A percentile compares a stretch with the other conserved stretches of the same genome.
Evolutionary conservation across 1,140 invertebrate species (phyloP).

Genomic region (Pararge aegeria): DNA sequence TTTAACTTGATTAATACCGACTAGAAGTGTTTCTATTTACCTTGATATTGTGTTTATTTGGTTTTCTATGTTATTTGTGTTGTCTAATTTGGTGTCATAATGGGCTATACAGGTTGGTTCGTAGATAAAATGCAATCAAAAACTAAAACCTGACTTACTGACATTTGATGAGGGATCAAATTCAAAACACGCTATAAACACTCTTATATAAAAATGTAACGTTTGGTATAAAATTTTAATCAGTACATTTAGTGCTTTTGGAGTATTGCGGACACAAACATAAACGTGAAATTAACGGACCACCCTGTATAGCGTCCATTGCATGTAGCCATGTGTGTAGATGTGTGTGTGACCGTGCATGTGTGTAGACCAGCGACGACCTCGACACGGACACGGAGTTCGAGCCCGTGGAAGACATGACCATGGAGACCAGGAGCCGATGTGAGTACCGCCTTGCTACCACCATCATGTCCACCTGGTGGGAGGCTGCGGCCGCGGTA

Average conservation of each 20-base stretch:
- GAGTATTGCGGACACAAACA: neutral
- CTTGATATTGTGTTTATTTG: neutral
- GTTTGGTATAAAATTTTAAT: too few relatives aligned
- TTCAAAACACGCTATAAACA: too few relatives aligned
- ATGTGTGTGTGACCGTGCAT: constrained; percentile 41
- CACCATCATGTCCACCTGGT: neutral
- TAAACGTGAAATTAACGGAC: neutral
- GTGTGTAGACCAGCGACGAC: constrained; percentile 81
- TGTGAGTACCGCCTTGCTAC: constrained; percentile 80
- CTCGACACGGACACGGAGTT: constrained; percentile 84
- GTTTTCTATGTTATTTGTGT: neutral
- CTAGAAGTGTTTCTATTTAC: too few relatives aligned
- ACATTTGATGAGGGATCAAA: too few relatives aligned
- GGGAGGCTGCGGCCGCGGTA: too few relatives aligned
- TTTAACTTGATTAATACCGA: too few relatives aligned
- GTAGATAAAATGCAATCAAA: neutral
- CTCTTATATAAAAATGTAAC: too few relatives aligned
- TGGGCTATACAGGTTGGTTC: neutral
- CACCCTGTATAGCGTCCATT: neutral
- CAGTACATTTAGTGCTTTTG: too few relatives aligned
- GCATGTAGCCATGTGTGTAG: constrained; percentile 37
- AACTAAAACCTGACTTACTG: too few relatives aligned
- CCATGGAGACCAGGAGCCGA: constrained; percentile 82
- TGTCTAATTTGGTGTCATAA: constrained; percentile 1
- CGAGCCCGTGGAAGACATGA: constrained; percentile 83